Percentiles rank a stretch among this genome's conserved stretches.
These are phyloP conservation scores for Philhelius pedissequus DNA, from an alignment of 2,888 invertebrate species.

Conservation along the genomic window DNA sequence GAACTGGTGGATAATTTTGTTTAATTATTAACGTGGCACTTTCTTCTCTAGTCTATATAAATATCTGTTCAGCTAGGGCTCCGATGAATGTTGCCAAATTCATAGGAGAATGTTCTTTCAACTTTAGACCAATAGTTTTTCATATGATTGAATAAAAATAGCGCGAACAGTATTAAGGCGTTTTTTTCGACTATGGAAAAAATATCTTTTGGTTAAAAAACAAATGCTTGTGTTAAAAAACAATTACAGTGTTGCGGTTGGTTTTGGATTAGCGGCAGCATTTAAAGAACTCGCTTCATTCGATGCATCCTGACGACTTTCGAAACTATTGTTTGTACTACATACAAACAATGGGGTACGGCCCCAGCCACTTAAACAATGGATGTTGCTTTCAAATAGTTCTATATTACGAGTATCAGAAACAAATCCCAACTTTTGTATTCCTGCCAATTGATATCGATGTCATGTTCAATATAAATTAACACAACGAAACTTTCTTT, in stretches of 20 bases:
- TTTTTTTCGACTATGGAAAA: slow-evolving; percentile 74
- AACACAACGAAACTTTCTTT: slow-evolving; percentile 83
- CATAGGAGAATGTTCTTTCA: slow-evolving; percentile 76
- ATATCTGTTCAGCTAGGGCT: slow-evolving; percentile 68
- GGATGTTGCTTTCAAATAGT: slow-evolving; percentile 87
- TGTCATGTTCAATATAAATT: slow-evolving; percentile 73
- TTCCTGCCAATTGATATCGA: slow-evolving; percentile 83
- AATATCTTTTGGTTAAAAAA: not conserved
- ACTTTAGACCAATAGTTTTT: slow-evolving; percentile 76
- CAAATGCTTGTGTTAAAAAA: not conserved
- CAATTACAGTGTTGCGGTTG: slow-evolving; percentile 33
- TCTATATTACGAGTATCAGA: slow-evolving; percentile 86
- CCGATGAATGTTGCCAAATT: slow-evolving; percentile 75
- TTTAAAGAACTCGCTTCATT: slow-evolving; percentile 33
- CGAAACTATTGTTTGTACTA: slow-evolving; percentile 74
- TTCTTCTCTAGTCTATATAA: slow-evolving; percentile 42
- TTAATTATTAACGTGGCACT: slow-evolving; percentile 47
- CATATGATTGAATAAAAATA: slow-evolving; percentile 75
- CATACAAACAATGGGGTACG: slow-evolving; percentile 89
- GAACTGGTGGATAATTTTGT: slow-evolving; percentile 28
- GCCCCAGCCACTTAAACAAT: slow-evolving; percentile 93
- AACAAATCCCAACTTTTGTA: slow-evolving; percentile 86
- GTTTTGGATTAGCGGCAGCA: slow-evolving; percentile 39
- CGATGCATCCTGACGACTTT: slow-evolving; percentile 54
- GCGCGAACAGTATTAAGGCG: slow-evolving; percentile 75